phyloP scores from a whole-genome alignment of 2,888 invertebrate species.

The Oeneis ivallda region DNA sequence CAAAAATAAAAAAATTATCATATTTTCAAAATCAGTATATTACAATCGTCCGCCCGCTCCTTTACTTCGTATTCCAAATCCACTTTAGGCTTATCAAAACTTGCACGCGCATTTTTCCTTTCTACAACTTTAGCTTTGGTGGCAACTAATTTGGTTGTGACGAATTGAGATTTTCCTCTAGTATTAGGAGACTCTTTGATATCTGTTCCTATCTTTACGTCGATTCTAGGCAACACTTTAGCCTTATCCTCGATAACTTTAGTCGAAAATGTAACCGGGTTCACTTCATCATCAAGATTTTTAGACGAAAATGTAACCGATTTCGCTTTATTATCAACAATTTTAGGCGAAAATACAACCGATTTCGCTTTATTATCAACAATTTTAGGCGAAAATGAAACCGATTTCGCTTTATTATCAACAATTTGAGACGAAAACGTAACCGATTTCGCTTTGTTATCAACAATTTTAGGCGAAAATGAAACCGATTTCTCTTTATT shows the following conservation, averaged over 20 bases:
- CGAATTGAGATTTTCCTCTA: not conserved
- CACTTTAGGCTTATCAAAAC: conserved; percentile 38
- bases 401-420: not conserved
- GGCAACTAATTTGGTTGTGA: not conserved
- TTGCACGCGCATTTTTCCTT: conserved; percentile 7
- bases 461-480: too few species aligned
- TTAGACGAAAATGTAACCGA: not conserved
- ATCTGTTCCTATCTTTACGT: not conserved
- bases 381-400: too few species aligned
- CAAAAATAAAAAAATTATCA: conserved; percentile 26
- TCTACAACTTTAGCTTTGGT: not conserved
- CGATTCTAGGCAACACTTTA: not conserved
- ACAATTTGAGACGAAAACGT: not conserved
- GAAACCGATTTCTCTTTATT: too few species aligned
- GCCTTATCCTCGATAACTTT: not conserved
- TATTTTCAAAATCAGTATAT: conserved; percentile 68
- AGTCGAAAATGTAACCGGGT: not conserved
- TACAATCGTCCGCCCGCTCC: conserved; percentile 68
- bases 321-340: not conserved
- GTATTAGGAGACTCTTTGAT: not conserved
- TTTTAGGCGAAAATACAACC: too few species aligned
- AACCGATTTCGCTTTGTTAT: not conserved
- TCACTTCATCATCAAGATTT: not conserved
- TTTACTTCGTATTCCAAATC: conserved; percentile 61
- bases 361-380: too few species aligned